Evolutionary conservation across 1,140 invertebrate species (phyloP).

Genomic region (Spodoptera litura): DNA sequence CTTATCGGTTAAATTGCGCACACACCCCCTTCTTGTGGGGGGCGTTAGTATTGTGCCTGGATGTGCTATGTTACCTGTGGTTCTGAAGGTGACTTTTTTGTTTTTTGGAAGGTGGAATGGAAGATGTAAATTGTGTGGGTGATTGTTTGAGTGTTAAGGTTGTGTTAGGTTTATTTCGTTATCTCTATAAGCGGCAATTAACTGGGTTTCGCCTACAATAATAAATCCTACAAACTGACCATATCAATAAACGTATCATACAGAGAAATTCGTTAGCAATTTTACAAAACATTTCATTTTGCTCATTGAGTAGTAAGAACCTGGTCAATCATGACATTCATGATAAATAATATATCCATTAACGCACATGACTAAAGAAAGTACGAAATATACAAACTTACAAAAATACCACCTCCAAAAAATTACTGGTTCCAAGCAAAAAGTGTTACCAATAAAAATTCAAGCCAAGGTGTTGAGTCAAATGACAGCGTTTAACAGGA

Average conservation of each 20-base stretch:
- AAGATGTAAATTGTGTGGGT: background rate
- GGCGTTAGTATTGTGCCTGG: constrained; percentile 19
- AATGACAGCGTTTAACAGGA: constrained; percentile 61
- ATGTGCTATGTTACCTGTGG: constrained; percentile 46
- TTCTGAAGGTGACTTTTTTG: background rate
- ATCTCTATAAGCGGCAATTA: no score
- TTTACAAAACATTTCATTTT: no score
- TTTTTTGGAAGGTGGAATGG: background rate
- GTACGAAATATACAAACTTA: background rate
- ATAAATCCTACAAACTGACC: no score
- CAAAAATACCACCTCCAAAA: constrained; percentile 44
- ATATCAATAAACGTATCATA: no score
- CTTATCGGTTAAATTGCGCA: constrained; percentile 68
- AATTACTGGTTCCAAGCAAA: constrained; percentile 26
- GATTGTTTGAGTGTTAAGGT: no score
- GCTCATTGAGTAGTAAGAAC: no score
- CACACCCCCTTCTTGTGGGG: constrained; percentile 51
- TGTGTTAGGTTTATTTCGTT: no score
- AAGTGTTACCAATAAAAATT: constrained; percentile 63
- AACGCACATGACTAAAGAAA: no score
- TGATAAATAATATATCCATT: no score
- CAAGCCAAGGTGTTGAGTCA: constrained; percentile 62
- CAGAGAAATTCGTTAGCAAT: no score
- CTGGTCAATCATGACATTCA: no score
- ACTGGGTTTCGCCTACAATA: no score